phyloP scores from a whole-genome alignment of 2,888 invertebrate genomes.

The Ophonus ardosiacus region DNA sequence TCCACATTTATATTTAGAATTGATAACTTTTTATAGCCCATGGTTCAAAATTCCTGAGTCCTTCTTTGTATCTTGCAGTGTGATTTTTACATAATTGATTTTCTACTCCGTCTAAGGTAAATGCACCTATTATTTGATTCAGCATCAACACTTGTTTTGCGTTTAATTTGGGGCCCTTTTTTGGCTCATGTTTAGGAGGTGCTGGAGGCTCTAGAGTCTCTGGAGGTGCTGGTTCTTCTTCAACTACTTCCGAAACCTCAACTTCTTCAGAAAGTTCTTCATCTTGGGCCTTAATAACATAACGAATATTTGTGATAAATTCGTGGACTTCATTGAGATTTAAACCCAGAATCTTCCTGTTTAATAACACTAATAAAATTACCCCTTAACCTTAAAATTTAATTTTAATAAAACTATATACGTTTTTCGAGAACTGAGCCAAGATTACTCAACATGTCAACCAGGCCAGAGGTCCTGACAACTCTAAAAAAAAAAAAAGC shows the following conservation, averaged over 20 bases:
- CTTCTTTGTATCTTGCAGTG: slow-evolving; percentile 69
- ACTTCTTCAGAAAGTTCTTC: slow-evolving; percentile 26
- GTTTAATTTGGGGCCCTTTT: slow-evolving; percentile 68
- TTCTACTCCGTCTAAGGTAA: slow-evolving; percentile 68
- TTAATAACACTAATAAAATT: no score
- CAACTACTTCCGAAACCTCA: background rate
- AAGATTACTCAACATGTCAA: no score
- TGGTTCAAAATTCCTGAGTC: slow-evolving; percentile 70
- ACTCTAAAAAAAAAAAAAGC: no score
- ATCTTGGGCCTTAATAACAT: slow-evolving; percentile 26
- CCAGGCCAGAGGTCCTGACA: no score
- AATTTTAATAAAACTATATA: no score
- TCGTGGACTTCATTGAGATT: no score
- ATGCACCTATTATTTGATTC: slow-evolving; percentile 71
- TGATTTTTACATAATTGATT: slow-evolving; percentile 70
- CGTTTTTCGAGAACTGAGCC: no score
- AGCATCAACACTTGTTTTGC: slow-evolving; percentile 71
- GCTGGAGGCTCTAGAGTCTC: background rate
- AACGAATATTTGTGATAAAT: background rate
- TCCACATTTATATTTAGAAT: background rate
- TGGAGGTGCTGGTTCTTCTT: background rate
- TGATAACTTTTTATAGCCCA: slow-evolving; percentile 72
- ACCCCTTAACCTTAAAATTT: no score
- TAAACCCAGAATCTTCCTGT: no score
- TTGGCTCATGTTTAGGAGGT: slow-evolving; percentile 10